A percentile compares a stretch with the other conserved stretches of the same genome.
These are phyloP conservation scores for Galemys pyrenaicus DNA, from an alignment of 2,113 vertebrate species.

Conservation along the genomic window DNA sequence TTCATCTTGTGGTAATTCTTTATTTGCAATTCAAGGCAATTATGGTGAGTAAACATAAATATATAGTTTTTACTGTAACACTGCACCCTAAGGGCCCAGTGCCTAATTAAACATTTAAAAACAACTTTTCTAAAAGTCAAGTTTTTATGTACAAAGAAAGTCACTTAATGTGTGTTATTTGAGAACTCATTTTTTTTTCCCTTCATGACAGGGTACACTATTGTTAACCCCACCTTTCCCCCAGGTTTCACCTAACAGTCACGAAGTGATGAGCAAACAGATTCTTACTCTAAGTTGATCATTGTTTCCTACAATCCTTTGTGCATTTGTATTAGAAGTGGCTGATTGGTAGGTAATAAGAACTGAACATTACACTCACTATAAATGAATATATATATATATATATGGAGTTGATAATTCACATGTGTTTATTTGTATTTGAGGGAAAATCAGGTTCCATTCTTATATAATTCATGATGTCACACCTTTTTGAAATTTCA, in stretches of 20 bases:
- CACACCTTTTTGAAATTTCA: neutral
- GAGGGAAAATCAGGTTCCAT: neutral
- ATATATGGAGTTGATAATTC: neutral
- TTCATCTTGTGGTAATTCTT: constrained; percentile 10
- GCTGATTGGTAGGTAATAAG: neutral
- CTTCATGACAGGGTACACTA: neutral
- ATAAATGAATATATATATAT: neutral
- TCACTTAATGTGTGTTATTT: constrained; percentile 36
- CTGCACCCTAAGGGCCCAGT: neutral
- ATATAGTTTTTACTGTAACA: constrained; percentile 9
- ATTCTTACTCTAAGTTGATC: neutral
- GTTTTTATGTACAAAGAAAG: neutral
- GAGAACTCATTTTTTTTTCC: neutral
- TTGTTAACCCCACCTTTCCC: neutral
- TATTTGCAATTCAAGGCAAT: constrained; percentile 50
- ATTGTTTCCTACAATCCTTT: neutral
- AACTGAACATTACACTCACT: neutral
- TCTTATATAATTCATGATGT: constrained; percentile 1
- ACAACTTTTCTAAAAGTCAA: neutral
- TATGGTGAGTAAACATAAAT: constrained; percentile 16
- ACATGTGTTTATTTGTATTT: neutral
- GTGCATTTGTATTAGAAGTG: constrained; percentile 36
- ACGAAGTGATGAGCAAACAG: constrained; percentile 43
- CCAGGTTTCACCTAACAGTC: constrained; percentile 15
- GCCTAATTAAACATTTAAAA: constrained; percentile 43